A percentile compares a stretch with the other conserved stretches of the same genome.
Evolutionary conservation across 2,113 vertebrate genomes (phyloP).

Genomic region (Carettochelys insculpta): DNA sequence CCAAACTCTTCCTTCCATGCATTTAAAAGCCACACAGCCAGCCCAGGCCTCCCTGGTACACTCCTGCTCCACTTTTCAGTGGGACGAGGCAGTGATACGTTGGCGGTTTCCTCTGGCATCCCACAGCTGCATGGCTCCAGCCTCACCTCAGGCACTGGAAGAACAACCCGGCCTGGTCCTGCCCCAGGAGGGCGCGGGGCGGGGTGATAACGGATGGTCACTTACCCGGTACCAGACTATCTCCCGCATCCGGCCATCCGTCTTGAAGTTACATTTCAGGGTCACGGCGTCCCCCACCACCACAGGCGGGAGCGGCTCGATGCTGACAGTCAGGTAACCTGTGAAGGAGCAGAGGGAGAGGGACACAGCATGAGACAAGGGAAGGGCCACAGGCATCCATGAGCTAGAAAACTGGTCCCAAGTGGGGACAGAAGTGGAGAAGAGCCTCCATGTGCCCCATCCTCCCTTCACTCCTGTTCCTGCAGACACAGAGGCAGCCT

Average conservation of each 20-base stretch:
- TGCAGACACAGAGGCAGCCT: neutral
- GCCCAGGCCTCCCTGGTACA: neutral
- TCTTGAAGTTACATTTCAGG: constrained; percentile 99
- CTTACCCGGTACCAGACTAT: constrained; percentile 99
- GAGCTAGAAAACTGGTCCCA: accelerated
- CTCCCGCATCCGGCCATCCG: constrained; percentile 94
- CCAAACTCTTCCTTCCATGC: neutral
- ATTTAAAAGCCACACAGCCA: neutral
- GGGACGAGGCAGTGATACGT: neutral
- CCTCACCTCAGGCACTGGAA: neutral
- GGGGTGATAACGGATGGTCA: accelerated
- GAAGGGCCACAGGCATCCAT: accelerated
- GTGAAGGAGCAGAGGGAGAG: neutral
- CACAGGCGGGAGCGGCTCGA: constrained; percentile 94
- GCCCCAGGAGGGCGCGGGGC: neutral
- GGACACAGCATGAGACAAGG: accelerated
- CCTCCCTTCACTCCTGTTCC: neutral
- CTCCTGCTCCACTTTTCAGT: neutral
- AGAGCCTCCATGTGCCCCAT: neutral
- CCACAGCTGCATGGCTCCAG: neutral
- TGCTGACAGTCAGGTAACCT: constrained; percentile 98
- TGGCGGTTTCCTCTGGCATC: neutral
- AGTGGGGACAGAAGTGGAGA: neutral
- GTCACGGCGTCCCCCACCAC: constrained; percentile 97
- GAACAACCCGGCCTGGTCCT: neutral